Evolutionary conservation across 2,888 invertebrate species (phyloP), one percentile per base, ranked within the genome.

Genomic region (Papilio elwesi): DNA sequence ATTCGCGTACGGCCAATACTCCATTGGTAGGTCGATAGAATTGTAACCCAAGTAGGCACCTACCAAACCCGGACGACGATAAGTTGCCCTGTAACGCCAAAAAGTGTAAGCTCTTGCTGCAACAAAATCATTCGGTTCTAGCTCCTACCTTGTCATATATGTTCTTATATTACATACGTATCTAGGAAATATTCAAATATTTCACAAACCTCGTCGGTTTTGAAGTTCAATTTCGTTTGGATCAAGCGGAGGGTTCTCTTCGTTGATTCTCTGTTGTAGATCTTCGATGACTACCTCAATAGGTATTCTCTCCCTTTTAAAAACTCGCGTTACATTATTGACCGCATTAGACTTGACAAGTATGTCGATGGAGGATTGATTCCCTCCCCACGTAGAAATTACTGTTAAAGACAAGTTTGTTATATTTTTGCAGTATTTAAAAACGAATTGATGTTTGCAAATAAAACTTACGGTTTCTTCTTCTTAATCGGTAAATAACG

Each of bases 271-370:
- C 80, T 94, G 94, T 87, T 98, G 97, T 68, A 98, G 87, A 88
- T 98, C 96, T 67, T 96, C 95, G 80, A 98, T 97, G 62, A 97
- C 89, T n/a, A 97, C 92, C 68, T 96, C 94, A 83, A 95, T 97
- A 36, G 94, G 86, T 72, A 97, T 94, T 70, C 95, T 95, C 75
- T 95, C 95, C 53, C 95, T 92, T 71, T 93, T 90, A 51, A 98
- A 93, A 71, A 95, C 90, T 68, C 94, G 89, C 70, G 95, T 94
- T 3, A 97, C 96, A 76, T 95, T 95, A 64, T 94, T 90, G 66
- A 96, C 86, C n/a, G 95, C 94, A 65, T 95, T 92, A 1, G 95
- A 94, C 81, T 95, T 95, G n/a, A 97, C 94, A 78, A 97, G 93
- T 71, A 97, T 95, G 85, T 97, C 97, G 48, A 97, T 86, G 0